Percentiles rank a stretch among this genome's conserved stretches.
Evolutionary conservation across 2,888 invertebrate genomes (phyloP).

Genomic region (Argynnis bischoffii): DNA sequence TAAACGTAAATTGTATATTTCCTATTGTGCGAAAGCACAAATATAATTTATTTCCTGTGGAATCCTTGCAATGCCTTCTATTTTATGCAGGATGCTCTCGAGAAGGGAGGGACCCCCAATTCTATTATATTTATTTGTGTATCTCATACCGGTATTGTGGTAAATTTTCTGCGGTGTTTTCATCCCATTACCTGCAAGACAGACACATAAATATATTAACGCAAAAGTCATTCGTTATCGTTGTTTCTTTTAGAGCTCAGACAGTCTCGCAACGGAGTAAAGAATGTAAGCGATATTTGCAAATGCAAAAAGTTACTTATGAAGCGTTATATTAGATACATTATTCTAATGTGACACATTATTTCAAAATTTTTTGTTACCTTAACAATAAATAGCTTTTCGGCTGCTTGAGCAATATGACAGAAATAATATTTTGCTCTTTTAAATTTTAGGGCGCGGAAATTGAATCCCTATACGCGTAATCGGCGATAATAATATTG

Average conservation of each 20-base stretch:
- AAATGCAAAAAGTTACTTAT: conserved; percentile 13
- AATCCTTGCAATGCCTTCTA: conserved; percentile 59
- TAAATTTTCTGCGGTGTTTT: conserved; percentile 73
- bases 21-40: conserved; percentile 31
- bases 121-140: conserved; percentile 68
- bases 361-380: conserved; percentile 1
- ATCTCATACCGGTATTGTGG: conserved; percentile 58
- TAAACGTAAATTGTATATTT: not conserved
- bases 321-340: conserved; percentile 2
- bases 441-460: too few species aligned
- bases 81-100: conserved; percentile 61
- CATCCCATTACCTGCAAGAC: conserved; percentile 79
- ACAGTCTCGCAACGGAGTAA: conserved; percentile 15
- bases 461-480: too few species aligned
- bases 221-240: conserved; percentile 63
- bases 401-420: not conserved
- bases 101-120: conserved; percentile 52
- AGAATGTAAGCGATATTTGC: conserved; percentile 15
- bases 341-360: conserved; percentile 5
- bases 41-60: conserved; percentile 55
- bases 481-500: too few species aligned
- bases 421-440: too few species aligned
- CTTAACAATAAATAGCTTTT: not conserved
- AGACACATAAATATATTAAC: conserved; percentile 77
- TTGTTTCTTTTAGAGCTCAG: conserved; percentile 46